Base-by-base conservation (phyloP, 64 coral and sea anemone genomes). In the Montipora capricornis region DNA sequence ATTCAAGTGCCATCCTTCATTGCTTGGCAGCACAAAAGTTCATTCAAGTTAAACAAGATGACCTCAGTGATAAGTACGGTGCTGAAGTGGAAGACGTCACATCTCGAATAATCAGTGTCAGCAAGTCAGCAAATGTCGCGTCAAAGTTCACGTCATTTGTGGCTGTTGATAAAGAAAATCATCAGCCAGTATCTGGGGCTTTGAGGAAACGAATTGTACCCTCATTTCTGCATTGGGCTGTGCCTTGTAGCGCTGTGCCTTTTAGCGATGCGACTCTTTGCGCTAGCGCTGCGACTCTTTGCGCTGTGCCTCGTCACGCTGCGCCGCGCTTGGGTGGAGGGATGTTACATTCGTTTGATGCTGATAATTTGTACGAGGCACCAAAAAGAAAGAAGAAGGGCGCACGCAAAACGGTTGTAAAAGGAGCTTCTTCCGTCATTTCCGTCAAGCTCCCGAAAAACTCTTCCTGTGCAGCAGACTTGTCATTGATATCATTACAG, bases 141-240 rank as follows among this genome's bases (percentile, higher is more conserved):
- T 91, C 90, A 10, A 81, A 79, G 19, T 82, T 69, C 4, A 91
- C 90, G 19, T 79, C 79, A 19, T 83, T 91, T 91, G 78, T 91
- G 17, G 89, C 78, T 20, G 64, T 91, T 74, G 78, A 82, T 47
- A 80, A 83, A 51, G 79, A 91, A 3, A 91, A 44, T 75, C 86
- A 53, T 47, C n/a, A 88, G 47, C 86, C 86, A 0, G 68, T 88
- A 48, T 29, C 84, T 14, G 44, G 84, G 11, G 6, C 84, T 19
- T 15, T 87, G 37, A 52, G 8, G 19, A 71, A 20, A 62, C 59
- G 19, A 86, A 0, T 73, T 10, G 12, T 68, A 47, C 71, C 71
- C 17, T 70, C 67, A 2, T n/a, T 37, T 37, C 37, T 37, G 37
- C 0, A 26, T 26, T 26, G 0, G 26, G 29, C 1, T 37, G 29